These are phyloP conservation scores for Idris sp. DNA, from an alignment of 1,140 invertebrate species.

Conservation along the genomic window DNA sequence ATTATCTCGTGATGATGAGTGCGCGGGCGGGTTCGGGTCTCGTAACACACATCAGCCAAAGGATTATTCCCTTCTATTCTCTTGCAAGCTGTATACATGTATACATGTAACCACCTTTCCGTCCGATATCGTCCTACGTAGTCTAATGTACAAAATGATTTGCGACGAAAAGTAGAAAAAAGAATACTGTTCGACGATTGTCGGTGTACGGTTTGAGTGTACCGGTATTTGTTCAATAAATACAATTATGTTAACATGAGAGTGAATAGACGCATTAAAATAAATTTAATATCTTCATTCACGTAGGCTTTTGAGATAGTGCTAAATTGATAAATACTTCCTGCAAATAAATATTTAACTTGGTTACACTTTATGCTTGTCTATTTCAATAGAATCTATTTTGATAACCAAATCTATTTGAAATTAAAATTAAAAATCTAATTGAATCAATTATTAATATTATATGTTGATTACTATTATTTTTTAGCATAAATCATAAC, in stretches of 20 bases:
- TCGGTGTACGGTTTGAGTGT: conserved; percentile 5
- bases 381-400: neutral
- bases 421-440: too few species aligned
- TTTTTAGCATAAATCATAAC: too few species aligned
- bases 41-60: conserved; percentile 74
- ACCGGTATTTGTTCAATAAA: conserved; percentile 24
- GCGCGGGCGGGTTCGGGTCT: conserved; percentile 73
- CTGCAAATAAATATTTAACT: conserved; percentile 1
- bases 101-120: conserved; percentile 42
- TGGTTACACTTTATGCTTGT: neutral
- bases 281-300: conserved; percentile 13
- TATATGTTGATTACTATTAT: too few species aligned
- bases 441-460: too few species aligned
- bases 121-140: conserved; percentile 59
- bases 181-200: conserved; percentile 67
- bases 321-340: conserved; percentile 1
- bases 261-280: conserved; percentile 6
- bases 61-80: conserved; percentile 70
- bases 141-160: conserved; percentile 76
- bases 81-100: conserved; percentile 27
- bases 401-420: neutral
- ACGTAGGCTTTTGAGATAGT: neutral
- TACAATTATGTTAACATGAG: neutral
- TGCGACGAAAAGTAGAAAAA: conserved; percentile 70
- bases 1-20: conserved; percentile 78